These are phyloP conservation scores for Rhadinocentrus ornatus DNA, from an alignment of 2,797 vertebrate species.

Conservation along the genomic window DNA sequence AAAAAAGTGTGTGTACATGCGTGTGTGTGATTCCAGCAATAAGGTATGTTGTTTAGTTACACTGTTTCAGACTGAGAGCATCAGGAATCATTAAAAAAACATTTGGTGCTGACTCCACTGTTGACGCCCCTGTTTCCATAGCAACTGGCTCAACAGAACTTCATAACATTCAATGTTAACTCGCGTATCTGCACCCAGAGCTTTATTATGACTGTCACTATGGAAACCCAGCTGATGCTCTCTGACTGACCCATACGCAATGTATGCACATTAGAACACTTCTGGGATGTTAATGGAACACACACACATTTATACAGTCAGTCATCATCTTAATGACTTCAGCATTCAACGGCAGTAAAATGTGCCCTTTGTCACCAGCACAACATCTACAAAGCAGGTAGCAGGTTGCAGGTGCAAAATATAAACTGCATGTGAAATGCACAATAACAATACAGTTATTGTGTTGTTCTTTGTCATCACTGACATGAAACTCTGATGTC, in stretches of 20 bases:
- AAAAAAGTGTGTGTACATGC: not conserved
- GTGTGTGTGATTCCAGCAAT: constrained; percentile 17
- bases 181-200: constrained; percentile 22
- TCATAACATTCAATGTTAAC: constrained; percentile 62
- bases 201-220: constrained; percentile 81
- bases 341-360: constrained; percentile 2
- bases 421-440: not conserved
- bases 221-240: constrained; percentile 56
- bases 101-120: constrained; percentile 26
- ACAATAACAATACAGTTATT: not conserved
- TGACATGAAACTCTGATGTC: not conserved
- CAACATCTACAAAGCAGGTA: not conserved
- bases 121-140: constrained; percentile 65
- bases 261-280: constrained; percentile 8
- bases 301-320: not conserved
- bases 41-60: constrained; percentile 61
- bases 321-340: constrained; percentile 8
- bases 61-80: constrained; percentile 59
- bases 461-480: not conserved
- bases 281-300: constrained; percentile 18
- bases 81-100: constrained; percentile 68
- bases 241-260: constrained; percentile 3
- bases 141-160: constrained; percentile 75
- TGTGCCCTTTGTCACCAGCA: not conserved
- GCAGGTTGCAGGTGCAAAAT: not conserved